These are phyloP conservation scores for Caracal caracal DNA, from an alignment of 2,113 vertebrate genomes.

Conservation along the genomic window DNA sequence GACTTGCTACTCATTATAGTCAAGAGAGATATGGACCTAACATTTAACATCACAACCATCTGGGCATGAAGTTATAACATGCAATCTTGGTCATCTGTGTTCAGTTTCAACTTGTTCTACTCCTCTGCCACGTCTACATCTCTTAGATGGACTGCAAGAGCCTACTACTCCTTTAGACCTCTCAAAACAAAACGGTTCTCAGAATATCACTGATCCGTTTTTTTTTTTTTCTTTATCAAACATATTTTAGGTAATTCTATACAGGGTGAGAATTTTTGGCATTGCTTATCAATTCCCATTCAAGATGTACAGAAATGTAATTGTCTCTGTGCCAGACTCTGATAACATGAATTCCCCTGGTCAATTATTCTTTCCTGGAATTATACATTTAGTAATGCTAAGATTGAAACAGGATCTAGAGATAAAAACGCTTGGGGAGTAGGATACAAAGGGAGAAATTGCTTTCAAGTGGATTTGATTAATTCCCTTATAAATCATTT, in stretches of 20 bases:
- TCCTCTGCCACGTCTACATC: neutral
- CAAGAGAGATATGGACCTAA: neutral
- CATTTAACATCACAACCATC: neutral
- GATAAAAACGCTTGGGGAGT: neutral
- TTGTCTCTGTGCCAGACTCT: neutral
- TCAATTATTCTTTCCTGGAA: slow-evolving; percentile 22
- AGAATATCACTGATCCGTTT: neutral
- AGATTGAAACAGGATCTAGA: neutral
- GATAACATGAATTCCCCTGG: neutral
- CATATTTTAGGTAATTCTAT: neutral
- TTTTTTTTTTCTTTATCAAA: neutral
- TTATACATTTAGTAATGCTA: neutral
- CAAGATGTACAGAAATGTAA: neutral
- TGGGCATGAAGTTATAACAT: neutral
- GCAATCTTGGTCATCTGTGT: neutral
- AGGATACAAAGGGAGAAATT: neutral
- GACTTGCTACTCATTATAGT: neutral
- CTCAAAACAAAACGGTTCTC: neutral
- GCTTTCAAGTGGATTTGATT: slow-evolving; percentile 20
- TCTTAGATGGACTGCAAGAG: neutral
- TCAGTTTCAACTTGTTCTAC: neutral
- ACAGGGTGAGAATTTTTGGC: neutral
- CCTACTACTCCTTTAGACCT: neutral
- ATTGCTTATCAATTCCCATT: neutral
- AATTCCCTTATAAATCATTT: neutral